Percentiles rank a stretch among this genome's conserved stretches.
Evolutionary conservation across 2,113 vertebrate species (phyloP).

Genomic region (Lepus americanus): DNA sequence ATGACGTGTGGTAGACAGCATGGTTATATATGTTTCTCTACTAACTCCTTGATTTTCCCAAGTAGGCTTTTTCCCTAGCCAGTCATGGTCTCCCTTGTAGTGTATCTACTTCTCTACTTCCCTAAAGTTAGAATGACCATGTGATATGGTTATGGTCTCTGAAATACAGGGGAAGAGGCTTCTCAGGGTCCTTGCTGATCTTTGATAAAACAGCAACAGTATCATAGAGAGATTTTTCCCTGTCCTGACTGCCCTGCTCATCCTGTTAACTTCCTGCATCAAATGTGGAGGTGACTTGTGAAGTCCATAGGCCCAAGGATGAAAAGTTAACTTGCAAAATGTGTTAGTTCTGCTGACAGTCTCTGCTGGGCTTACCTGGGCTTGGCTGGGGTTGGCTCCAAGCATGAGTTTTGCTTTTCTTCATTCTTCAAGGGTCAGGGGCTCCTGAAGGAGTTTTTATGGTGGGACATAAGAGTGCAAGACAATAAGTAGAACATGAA

Average conservation of each 20-base stretch:
- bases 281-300: slow-evolving; percentile 3
- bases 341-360: background rate
- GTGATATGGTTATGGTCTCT: background rate
- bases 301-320: background rate
- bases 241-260: background rate
- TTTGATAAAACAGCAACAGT: slow-evolving; percentile 12
- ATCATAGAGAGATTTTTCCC: background rate
- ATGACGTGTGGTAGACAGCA: background rate
- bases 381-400: background rate
- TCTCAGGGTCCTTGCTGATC: slow-evolving; percentile 7
- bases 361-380: background rate
- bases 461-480: background rate
- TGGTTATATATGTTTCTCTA: background rate
- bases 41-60: background rate
- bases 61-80: background rate
- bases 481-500: background rate
- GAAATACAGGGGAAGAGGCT: background rate
- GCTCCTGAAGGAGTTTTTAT: background rate
- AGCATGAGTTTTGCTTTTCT: background rate
- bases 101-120: background rate
- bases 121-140: background rate
- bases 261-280: background rate
- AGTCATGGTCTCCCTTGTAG: background rate
- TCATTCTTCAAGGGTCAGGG: background rate
- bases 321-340: background rate